phyloP scores from a whole-genome alignment of 1,140 invertebrate species.

The Micrasema longulum region DNA sequence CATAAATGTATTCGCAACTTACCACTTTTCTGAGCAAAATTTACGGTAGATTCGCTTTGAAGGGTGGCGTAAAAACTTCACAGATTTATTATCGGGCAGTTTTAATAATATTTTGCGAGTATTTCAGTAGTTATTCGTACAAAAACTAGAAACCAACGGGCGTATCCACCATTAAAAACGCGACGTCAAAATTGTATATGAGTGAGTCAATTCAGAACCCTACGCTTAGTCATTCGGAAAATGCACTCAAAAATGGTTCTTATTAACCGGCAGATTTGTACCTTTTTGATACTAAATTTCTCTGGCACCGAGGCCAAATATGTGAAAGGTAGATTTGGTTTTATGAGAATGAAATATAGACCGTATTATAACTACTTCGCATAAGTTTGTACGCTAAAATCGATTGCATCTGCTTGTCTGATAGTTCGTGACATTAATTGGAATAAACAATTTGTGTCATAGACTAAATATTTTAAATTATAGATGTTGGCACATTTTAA shows the following conservation, averaged over 20 bases:
- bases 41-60: neutral
- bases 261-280: neutral
- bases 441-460: too few species aligned
- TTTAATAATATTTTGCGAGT: neutral
- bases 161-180: conserved; percentile 31
- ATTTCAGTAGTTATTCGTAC: neutral
- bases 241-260: neutral
- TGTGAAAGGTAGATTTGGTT: neutral
- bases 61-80: neutral
- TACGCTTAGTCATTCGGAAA: too few species aligned
- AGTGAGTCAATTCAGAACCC: conserved; percentile 7
- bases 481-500: too few species aligned
- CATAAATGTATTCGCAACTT: neutral
- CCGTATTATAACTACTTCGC: neutral
- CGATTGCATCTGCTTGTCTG: conserved; percentile 14
- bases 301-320: neutral
- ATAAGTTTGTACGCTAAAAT: conserved; percentile 8
- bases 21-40: neutral
- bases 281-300: neutral
- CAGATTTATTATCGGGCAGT: neutral
- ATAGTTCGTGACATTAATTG: too few species aligned
- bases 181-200: conserved; percentile 19
- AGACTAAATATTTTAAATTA: too few species aligned
- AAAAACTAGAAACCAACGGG: conserved; percentile 30
- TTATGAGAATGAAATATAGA: conserved; percentile 5